Evolutionary conservation across 2,888 invertebrate genomes (phyloP).

Genomic region (Apodemia zela): DNA sequence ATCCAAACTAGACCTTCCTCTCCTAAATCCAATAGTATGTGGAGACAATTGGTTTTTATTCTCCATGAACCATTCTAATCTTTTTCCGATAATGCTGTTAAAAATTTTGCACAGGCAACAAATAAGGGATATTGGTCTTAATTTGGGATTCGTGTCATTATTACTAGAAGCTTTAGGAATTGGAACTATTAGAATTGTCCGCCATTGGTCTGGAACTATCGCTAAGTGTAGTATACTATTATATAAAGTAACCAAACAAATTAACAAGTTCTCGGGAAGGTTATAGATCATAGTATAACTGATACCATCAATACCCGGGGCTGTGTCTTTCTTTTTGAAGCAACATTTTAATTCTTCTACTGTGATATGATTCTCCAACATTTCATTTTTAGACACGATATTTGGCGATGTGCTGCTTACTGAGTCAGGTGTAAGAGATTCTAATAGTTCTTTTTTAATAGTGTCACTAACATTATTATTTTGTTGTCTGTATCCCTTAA

Average conservation of each 20-base stretch:
- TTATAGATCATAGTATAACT: slow-evolving; percentile 13
- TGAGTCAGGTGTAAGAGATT: not conserved
- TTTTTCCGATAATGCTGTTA: not conserved
- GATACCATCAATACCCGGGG: slow-evolving; percentile 3
- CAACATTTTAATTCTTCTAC: slow-evolving; percentile 6
- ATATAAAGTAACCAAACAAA: not conserved
- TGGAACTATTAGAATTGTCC: not conserved
- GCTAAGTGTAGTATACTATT: not conserved
- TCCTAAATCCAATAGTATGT: slow-evolving; percentile 28
- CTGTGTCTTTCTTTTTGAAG: slow-evolving; percentile 12
- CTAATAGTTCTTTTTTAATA: not conserved
- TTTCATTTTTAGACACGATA: not conserved
- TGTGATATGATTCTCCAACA: not conserved
- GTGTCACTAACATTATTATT: not conserved
- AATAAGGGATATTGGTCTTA: not conserved
- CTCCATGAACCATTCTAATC: slow-evolving; percentile 31
- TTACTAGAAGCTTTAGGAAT: not conserved
- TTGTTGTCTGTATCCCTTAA: not conserved
- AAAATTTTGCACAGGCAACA: slow-evolving; percentile 1
- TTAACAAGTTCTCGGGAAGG: not conserved
- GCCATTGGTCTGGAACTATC: not conserved
- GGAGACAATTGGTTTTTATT: slow-evolving; percentile 22
- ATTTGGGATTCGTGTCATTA: not conserved
- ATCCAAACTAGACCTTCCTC: slow-evolving; percentile 27
- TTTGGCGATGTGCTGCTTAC: not conserved